These are phyloP conservation scores for Gouania willdenowi DNA, from an alignment of 2,797 vertebrate species.

Conservation along the genomic window DNA sequence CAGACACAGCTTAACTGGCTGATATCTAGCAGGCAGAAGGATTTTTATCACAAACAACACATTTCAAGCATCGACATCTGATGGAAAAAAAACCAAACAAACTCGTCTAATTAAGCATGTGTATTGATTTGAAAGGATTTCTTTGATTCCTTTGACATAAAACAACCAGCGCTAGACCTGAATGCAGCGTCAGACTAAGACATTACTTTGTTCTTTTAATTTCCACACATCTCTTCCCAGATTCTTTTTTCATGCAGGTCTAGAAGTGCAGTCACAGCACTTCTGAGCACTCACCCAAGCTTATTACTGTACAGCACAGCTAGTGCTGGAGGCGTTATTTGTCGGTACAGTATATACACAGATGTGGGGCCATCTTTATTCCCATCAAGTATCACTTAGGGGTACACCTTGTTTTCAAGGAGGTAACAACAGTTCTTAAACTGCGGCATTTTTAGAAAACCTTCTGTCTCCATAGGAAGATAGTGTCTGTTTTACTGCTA, in stretches of 20 bases:
- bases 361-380: slow-evolving; percentile 53
- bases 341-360: slow-evolving; percentile 49
- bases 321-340: slow-evolving; percentile 55
- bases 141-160: slow-evolving; percentile 49
- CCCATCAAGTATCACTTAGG: slow-evolving; percentile 63
- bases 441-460: slow-evolving; percentile 34
- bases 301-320: slow-evolving; percentile 53
- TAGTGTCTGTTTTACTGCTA: slow-evolving; percentile 25
- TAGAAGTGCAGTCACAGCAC: slow-evolving; percentile 57
- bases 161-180: slow-evolving; percentile 60
- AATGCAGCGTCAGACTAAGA: slow-evolving; percentile 54
- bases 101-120: slow-evolving; percentile 64
- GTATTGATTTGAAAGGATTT: slow-evolving; percentile 28
- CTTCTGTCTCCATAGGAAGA: slow-evolving; percentile 21
- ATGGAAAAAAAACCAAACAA: slow-evolving; percentile 49
- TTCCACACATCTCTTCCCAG: slow-evolving; percentile 12
- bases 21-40: slow-evolving; percentile 52
- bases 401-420: slow-evolving; percentile 45
- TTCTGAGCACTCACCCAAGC: slow-evolving; percentile 47
- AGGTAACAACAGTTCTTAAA: slow-evolving; percentile 44
- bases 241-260: slow-evolving; percentile 38
- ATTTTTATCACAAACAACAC: slow-evolving; percentile 53
- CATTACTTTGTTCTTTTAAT: slow-evolving; percentile 35
- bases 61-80: slow-evolving; percentile 38
- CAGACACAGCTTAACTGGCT: slow-evolving; percentile 33